These are phyloP conservation scores for Chunga burmeisteri DNA, from an alignment of 2,113 vertebrate genomes.

Conservation along the genomic window DNA sequence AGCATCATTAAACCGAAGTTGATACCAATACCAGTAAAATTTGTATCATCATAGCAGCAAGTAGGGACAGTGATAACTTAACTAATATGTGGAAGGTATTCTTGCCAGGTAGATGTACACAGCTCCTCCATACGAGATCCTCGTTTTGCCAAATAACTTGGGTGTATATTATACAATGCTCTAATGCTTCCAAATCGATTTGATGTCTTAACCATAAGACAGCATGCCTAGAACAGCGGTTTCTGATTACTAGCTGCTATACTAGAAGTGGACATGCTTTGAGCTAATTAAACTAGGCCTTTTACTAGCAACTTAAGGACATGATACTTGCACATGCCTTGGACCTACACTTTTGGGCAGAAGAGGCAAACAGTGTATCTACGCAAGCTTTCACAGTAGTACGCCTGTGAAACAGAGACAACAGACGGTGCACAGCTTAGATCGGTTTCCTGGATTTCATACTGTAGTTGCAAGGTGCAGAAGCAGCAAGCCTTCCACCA, in stretches of 20 bases:
- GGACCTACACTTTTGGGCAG: neutral
- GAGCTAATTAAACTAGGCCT: neutral
- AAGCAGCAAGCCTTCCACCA: too few species aligned
- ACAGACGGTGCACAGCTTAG: neutral
- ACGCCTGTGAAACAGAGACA: neutral
- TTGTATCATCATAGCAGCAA: rapidly evolving
- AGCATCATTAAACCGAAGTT: neutral
- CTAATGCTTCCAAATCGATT: neutral
- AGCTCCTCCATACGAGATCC: rapidly evolving
- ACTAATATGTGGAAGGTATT: rapidly evolving
- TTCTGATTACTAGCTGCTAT: neutral
- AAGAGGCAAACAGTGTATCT: neutral
- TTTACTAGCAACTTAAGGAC: neutral
- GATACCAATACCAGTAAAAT: neutral
- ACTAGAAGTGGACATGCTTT: neutral
- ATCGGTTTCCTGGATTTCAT: rapidly evolving
- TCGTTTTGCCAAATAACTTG: neutral
- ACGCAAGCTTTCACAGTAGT: neutral
- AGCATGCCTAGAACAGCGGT: neutral
- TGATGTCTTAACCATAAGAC: neutral
- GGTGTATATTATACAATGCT: rapidly evolving
- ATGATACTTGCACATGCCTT: rapidly evolving
- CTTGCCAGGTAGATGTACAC: neutral
- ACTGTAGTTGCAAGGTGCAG: rapidly evolving
- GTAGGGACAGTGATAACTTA: neutral